Base-by-base conservation (phyloP, 2,888 invertebrate genomes). In the Rosalia funebris region DNA sequence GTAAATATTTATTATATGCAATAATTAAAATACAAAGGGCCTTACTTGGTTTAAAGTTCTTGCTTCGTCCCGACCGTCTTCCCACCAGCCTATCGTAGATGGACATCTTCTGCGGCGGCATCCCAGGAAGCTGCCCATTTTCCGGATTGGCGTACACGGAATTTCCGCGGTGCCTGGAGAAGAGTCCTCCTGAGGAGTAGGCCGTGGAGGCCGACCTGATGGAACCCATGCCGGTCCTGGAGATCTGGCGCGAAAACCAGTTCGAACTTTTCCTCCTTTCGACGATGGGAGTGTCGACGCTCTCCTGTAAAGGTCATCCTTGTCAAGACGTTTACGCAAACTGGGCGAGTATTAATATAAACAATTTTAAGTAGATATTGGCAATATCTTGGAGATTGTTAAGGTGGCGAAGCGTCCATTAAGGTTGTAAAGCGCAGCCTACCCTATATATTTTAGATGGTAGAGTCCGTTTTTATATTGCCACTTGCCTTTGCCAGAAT, bases 241-340 rank as follows among this genome's bases (percentile, higher is more conserved):
- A 92, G 68, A 94, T 89, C 77, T 93, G 93, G 44, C 94, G 86
- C 70, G 91, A 91, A 72, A 95, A 90, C 94, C 94, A 94, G 80
- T 92, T 93, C n/a, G 72, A 78, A 45, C 78, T 78, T 80, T 93
- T 94, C 32, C 93, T 84, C 53, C 93, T 83, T 78, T 93, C 93
- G 12, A 92, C 93, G 75, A 94, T 85, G 5, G 94, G 94, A 0
- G 94, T 94, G 74, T 94, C 94, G 0, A 95, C 94, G 77, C 94
- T 93, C 82, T 94, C 93, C 93, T 93, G 79, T 17, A 83, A 75
- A n/a, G n/a, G n/a, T n/a, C n/a, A n/a, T n/a, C n/a, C n/a, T n/a
- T n/a, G n/a, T n/a, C n/a, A n/a, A n/a, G n/a, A n/a, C n/a, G n/a
- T n/a, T n/a, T n/a, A n/a, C 57, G 59, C 25, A 25, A 25, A 9